Conservation (phyloP, 2,888 invertebrate species). For the Notodonta dromedarius region DNA sequence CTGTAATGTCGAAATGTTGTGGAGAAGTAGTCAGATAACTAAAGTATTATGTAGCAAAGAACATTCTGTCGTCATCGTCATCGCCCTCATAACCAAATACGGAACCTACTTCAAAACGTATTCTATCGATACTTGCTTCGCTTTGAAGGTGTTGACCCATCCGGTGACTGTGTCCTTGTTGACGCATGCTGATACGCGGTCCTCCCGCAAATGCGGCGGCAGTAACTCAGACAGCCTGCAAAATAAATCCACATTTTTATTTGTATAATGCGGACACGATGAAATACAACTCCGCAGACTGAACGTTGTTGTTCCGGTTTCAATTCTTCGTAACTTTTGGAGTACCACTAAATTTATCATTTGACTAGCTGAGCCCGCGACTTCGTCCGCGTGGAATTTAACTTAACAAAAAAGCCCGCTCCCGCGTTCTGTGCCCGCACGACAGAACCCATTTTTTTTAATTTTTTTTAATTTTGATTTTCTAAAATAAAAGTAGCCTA, state of each 20-base stretch:
- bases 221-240: constrained; percentile 86
- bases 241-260: constrained; percentile 13
- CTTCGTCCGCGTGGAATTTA: too few species aligned
- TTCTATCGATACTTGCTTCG: constrained; percentile 76
- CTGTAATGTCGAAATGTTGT: too few species aligned
- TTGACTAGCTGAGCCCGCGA: too few species aligned
- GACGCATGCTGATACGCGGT: constrained; percentile 85
- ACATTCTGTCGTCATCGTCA: too few species aligned
- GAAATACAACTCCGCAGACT: constrained; percentile 7
- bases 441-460: too few species aligned
- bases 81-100: too few species aligned
- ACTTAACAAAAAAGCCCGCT: too few species aligned
- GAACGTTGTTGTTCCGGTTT: background rate
- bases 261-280: constrained; percentile 3
- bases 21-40: too few species aligned
- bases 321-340: background rate
- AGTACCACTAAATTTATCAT: background rate
- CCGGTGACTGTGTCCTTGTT: constrained; percentile 86
- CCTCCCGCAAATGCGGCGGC: constrained; percentile 89
- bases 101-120: background rate
- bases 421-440: too few species aligned
- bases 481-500: too few species aligned
- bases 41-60: too few species aligned
- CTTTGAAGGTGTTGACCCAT: constrained; percentile 91
- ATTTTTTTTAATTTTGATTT: too few species aligned